Percentiles rank a stretch among this genome's conserved stretches.
Conservation (phyloP, 1,140 invertebrate genomes). For the Diprion similis region DNA sequence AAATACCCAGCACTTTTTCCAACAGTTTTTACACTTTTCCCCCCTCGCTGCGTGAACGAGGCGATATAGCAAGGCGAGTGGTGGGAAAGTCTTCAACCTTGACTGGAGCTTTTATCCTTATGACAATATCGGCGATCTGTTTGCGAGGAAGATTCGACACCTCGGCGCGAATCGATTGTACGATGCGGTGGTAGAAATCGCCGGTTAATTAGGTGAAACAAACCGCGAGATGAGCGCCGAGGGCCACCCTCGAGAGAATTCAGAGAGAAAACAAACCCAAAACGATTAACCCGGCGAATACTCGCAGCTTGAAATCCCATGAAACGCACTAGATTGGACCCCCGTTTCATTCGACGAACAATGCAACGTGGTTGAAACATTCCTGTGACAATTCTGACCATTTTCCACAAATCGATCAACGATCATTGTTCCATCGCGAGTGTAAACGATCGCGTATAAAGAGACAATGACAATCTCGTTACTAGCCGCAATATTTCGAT, state of each 20-base stretch:
- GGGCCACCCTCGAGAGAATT: not conserved
- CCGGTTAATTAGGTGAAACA: not conserved
- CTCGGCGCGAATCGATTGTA: too few species aligned
- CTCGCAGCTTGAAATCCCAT: not conserved
- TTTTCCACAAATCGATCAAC: not conserved
- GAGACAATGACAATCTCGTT: not conserved
- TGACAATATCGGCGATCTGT: not conserved
- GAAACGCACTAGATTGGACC: not conserved
- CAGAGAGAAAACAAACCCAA: too few species aligned
- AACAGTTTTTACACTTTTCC: not conserved
- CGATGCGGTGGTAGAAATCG: too few species aligned
- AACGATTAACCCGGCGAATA: not conserved
- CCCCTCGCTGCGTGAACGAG: too few species aligned
- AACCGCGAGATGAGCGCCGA: slow-evolving; percentile 6
- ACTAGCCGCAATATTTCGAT: not conserved
- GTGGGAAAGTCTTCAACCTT: slow-evolving; percentile 4
- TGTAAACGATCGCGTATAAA: not conserved
- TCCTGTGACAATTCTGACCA: not conserved
- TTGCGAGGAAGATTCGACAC: not conserved
- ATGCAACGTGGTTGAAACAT: not conserved
- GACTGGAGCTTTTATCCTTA: not conserved
- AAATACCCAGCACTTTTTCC: not conserved
- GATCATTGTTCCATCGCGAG: not conserved
- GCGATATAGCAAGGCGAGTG: not conserved
- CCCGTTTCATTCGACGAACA: not conserved